Evolutionary conservation across 2,113 vertebrate genomes (phyloP), one percentile per base, ranked within the genome.

Genomic region (Myiozetetes cayanensis): DNA sequence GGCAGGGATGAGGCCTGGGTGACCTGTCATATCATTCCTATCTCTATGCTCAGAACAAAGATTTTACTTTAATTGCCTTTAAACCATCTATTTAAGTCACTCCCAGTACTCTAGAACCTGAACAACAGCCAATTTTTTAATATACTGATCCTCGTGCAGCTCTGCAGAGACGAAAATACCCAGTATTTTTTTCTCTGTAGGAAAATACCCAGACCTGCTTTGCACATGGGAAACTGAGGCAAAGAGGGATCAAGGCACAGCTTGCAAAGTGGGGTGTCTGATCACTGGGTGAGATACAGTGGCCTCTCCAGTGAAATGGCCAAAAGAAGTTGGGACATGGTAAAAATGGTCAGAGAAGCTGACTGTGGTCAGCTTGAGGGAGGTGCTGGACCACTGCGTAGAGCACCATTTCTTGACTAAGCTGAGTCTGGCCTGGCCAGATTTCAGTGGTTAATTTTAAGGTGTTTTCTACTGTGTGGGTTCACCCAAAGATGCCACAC

Each of bases 1-100:
- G 90, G 21, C 68, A 88, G 41, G 47, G 35, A 81, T 7, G 11
- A 71, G 65, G 55, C 12, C 52, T 84, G 67, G 44, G 20, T 86
- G 79, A 93, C 90, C 90, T 75, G 55, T 35, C 44, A 28, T 19
- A 18, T 74, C 59, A 79, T 91, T 89, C 47, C 43, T 66, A 52
- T 71, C 59, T 86, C 75, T 37, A 71, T 10, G 8, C 70, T 53
- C 66, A 65, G 44, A 71, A 66, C 35, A 85, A 89, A 91, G 62
- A 65, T 87, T 95, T 91, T 62, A 23, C 81, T 92, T 77, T 94
- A 92, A 92, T 56, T 88, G 61, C 56, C 72, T 86, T 83, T 80
- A 80, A 92, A 86, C 67, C 65, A 75, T 71, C 75, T 67, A 77
- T 90, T 89, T 88, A 90, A 94, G 72, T 80, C 78, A 77, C 43